Percentiles rank a stretch among this genome's conserved stretches.
Conservation (phyloP, 2,888 invertebrate genomes). For the Hirudinaria manillensis region DNA sequence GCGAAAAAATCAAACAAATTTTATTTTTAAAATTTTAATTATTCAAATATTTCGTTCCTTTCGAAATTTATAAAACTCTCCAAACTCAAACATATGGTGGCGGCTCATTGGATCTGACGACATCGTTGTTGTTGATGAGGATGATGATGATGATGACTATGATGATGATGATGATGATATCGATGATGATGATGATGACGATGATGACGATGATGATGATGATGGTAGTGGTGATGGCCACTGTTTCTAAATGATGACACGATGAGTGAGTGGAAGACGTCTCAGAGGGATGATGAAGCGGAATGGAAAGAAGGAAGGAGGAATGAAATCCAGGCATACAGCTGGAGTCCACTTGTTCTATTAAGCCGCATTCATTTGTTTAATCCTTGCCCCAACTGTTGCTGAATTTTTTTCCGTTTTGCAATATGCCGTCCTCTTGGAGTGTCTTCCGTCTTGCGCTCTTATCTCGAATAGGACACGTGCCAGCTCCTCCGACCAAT, state of each 20-base stretch:
- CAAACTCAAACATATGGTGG: not conserved
- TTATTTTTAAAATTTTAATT: too few relatives aligned
- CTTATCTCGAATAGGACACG: not conserved
- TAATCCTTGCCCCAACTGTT: slow-evolving; percentile 24
- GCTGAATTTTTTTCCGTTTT: slow-evolving; percentile 22
- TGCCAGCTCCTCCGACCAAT: too few relatives aligned
- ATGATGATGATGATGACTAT: slow-evolving; percentile 20
- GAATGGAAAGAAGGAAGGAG: slow-evolving; percentile 10
- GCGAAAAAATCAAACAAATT: too few relatives aligned
- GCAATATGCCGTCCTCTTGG: slow-evolving; percentile 8
- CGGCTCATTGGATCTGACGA: not conserved
- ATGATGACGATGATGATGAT: slow-evolving; percentile 22
- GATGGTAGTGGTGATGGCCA: slow-evolving; percentile 27
- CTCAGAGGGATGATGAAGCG: not conserved
- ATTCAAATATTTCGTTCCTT: too few relatives aligned
- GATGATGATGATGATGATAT: slow-evolving; percentile 18
- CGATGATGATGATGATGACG: slow-evolving; percentile 22
- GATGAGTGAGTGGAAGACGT: slow-evolving; percentile 10
- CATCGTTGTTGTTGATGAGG: not conserved
- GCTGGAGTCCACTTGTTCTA: slow-evolving; percentile 16
- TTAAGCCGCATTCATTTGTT: slow-evolving; percentile 23
- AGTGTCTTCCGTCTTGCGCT: too few relatives aligned
- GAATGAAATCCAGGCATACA: slow-evolving; percentile 2
- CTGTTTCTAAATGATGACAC: slow-evolving; percentile 14
- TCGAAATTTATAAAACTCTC: too few relatives aligned